These are phyloP conservation scores for Rhegmatorhina hoffmannsi DNA, from an alignment of 2,113 vertebrate genomes.

Conservation along the genomic window DNA sequence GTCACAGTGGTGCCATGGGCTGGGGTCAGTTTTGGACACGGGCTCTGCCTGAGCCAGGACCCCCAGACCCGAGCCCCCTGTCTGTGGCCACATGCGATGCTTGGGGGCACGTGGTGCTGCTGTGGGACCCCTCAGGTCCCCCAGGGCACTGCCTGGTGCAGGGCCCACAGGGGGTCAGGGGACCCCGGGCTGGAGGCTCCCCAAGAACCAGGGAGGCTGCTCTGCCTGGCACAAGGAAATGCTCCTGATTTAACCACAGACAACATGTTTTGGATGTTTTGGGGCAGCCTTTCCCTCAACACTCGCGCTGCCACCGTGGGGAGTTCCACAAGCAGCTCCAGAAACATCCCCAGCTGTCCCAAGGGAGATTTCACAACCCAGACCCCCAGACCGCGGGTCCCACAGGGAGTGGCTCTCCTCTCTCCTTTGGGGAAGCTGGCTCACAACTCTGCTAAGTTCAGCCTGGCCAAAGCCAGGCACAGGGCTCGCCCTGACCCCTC, in stretches of 20 bases:
- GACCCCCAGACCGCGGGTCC: rapidly evolving
- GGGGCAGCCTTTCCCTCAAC: rapidly evolving
- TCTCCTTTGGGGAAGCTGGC: too few relatives aligned
- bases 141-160: rapidly evolving
- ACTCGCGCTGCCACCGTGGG: rapidly evolving
- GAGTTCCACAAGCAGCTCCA: neutral
- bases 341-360: neutral
- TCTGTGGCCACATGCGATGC: too few relatives aligned
- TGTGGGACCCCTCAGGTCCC: neutral
- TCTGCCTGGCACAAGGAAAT: rapidly evolving
- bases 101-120: neutral
- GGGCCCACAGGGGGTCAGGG: rapidly evolving
- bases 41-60: neutral
- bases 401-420: rapidly evolving
- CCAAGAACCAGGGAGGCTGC: neutral
- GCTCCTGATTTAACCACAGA: neutral
- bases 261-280: rapidly evolving
- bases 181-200: rapidly evolving
- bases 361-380: rapidly evolving
- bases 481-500: neutral
- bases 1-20: too few relatives aligned
- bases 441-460: neutral
- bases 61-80: rapidly evolving
- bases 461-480: neutral
- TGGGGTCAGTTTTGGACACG: neutral